Conservation (phyloP, 2,113 vertebrate species). For the Origma solitaria region DNA sequence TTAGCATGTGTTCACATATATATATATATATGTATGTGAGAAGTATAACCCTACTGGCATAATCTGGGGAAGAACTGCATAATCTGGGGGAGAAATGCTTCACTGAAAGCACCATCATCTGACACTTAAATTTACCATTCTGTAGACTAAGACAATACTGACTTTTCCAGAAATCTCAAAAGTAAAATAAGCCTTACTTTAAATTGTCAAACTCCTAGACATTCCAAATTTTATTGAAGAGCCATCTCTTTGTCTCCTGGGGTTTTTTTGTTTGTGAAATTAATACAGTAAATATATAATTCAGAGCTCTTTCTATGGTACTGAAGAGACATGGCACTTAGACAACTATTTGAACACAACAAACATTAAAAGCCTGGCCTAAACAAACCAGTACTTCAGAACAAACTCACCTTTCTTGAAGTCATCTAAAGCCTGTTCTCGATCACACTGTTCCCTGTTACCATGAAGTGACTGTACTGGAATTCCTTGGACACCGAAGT, state of each 20-base stretch:
- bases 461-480: constrained; percentile 92
- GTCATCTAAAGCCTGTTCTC: constrained; percentile 90
- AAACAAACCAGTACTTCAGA: neutral
- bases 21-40: too few relatives aligned
- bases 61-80: neutral
- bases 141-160: neutral
- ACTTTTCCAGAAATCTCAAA: neutral
- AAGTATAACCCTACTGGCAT: neutral
- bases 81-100: neutral
- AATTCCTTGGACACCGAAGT: constrained; percentile 84
- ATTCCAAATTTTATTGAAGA: neutral
- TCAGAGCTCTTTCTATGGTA: neutral
- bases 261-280: neutral
- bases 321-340: neutral
- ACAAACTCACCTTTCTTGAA: constrained; percentile 82
- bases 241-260: neutral
- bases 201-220: neutral
- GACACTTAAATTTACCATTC: neutral
- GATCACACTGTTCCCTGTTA: constrained; percentile 87
- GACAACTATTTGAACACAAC: neutral
- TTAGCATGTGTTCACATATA: neutral
- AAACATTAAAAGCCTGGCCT: neutral
- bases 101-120: neutral
- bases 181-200: neutral
- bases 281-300: neutral